A percentile compares a stretch with the other conserved stretches of the same genome.
Conservation (phyloP, 2,797 vertebrate genomes). For the Sebastes hopkinsi region DNA sequence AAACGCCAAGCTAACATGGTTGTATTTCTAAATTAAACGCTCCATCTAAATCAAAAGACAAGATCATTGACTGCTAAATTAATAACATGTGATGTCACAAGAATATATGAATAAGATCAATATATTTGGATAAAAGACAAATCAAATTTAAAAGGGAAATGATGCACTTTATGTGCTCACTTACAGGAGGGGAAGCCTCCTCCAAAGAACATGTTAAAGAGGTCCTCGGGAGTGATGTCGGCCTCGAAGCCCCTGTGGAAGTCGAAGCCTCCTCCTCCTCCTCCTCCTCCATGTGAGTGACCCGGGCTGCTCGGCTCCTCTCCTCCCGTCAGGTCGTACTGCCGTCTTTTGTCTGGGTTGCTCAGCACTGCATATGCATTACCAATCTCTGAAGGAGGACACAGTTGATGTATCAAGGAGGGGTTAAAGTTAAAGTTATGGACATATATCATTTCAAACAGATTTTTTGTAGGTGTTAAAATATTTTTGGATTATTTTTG, state of each 20-base stretch:
- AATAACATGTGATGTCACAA: background rate
- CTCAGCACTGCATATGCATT: constrained; percentile 97
- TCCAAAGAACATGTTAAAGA: constrained; percentile 99
- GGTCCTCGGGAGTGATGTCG: constrained; percentile 97
- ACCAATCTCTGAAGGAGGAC: constrained; percentile 89
- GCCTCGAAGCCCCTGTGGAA: constrained; percentile 96
- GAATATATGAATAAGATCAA: background rate
- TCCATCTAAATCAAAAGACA: background rate
- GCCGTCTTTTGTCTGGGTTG: constrained; percentile 92
- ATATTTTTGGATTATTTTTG: too few species aligned
- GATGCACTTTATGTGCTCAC: background rate
- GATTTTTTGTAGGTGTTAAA: background rate
- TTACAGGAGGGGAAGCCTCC: constrained; percentile 95
- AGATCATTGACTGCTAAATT: background rate
- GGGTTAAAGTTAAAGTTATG: background rate
- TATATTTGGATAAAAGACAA: background rate
- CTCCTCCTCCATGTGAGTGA: constrained; percentile 86
- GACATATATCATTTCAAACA: background rate
- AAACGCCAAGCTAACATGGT: background rate
- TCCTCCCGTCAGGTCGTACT: constrained; percentile 93
- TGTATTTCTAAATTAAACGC: background rate
- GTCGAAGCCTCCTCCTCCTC: constrained; percentile 89
- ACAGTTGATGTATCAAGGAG: background rate
- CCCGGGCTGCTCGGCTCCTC: constrained; percentile 88
- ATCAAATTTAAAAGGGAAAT: background rate